These are phyloP conservation scores for Lytechinus variegatus DNA, from an alignment of 35 echinoderm and acorn worm species.

Conservation along the genomic window DNA sequence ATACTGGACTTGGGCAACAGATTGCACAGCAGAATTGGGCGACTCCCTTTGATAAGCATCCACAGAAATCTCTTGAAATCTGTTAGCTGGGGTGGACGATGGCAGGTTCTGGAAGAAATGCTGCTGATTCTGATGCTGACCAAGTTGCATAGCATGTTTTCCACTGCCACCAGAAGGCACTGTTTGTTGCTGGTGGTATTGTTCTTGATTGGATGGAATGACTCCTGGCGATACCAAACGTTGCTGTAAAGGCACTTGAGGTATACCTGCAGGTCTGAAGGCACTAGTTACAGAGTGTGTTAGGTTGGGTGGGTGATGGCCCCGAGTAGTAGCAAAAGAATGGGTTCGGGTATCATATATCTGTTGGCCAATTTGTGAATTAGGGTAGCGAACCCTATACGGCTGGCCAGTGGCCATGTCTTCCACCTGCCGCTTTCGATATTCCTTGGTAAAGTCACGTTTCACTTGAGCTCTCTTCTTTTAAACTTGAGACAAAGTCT, in stretches of 20 bases:
- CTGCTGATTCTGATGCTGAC: background rate
- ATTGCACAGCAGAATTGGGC: background rate
- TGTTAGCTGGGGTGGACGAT: no score
- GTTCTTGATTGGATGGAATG: constrained; percentile 9
- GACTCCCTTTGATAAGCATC: background rate
- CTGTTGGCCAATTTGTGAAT: background rate
- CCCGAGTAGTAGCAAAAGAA: background rate
- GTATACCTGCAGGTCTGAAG: constrained; percentile 1
- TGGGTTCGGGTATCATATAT: constrained; percentile 4
- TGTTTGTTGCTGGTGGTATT: constrained; percentile 17
- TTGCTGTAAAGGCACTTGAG: constrained; percentile 31
- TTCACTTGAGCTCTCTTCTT: background rate
- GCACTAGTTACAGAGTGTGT: constrained; percentile 22
- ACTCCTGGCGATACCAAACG: background rate
- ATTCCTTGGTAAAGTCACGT: background rate
- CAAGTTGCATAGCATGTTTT: background rate
- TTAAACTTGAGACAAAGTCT: background rate
- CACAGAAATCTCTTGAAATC: background rate
- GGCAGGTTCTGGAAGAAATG: constrained; percentile 18
- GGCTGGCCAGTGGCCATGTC: background rate
- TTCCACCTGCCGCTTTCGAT: background rate
- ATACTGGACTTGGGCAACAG: background rate
- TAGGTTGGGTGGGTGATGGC: background rate
- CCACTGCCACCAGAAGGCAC: background rate
- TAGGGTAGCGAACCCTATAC: background rate